Evolutionary conservation across 2,113 vertebrate species (phyloP).

Genomic region (Morone chrysops): DNA sequence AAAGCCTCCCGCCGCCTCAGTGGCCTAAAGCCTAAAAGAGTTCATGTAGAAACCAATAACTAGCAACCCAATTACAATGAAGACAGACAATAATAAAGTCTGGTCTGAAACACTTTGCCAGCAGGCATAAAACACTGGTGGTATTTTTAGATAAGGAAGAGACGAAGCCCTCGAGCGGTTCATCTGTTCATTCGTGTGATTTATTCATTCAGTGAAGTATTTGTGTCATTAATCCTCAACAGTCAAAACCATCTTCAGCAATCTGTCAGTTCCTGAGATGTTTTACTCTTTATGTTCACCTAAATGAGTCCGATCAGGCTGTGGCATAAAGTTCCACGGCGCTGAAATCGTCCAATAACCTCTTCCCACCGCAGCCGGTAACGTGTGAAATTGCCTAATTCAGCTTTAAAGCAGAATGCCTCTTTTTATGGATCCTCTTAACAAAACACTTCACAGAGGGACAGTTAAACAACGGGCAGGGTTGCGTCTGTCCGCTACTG

Average conservation of each 20-base stretch:
- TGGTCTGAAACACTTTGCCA: conserved; percentile 36
- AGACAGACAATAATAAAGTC: conserved; percentile 53
- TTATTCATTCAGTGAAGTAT: conserved; percentile 12
- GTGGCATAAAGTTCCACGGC: background rate
- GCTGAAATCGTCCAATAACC: background rate
- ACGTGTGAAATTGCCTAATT: conserved; percentile 22
- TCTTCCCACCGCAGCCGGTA: background rate
- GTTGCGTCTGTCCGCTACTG: background rate
- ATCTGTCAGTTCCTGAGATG: background rate
- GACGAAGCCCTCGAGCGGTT: background rate
- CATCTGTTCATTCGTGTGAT: conserved; percentile 4
- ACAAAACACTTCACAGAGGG: background rate
- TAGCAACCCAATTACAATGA: conserved; percentile 41
- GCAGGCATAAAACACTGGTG: conserved; percentile 7
- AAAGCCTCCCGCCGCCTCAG: background rate
- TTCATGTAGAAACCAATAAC: conserved; percentile 50
- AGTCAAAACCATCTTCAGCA: background rate
- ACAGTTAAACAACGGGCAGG: background rate
- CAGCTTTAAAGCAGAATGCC: conserved; percentile 18
- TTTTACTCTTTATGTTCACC: background rate
- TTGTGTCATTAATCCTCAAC: background rate
- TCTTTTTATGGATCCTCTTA: conserved; percentile 24
- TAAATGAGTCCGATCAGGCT: background rate
- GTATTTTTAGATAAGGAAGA: conserved; percentile 41
- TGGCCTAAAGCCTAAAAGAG: conserved; percentile 11